A percentile compares a stretch with the other conserved stretches of the same genome.
Evolutionary conservation across 2,113 vertebrate species (phyloP).

Genomic region (Sylvietta virens): DNA sequence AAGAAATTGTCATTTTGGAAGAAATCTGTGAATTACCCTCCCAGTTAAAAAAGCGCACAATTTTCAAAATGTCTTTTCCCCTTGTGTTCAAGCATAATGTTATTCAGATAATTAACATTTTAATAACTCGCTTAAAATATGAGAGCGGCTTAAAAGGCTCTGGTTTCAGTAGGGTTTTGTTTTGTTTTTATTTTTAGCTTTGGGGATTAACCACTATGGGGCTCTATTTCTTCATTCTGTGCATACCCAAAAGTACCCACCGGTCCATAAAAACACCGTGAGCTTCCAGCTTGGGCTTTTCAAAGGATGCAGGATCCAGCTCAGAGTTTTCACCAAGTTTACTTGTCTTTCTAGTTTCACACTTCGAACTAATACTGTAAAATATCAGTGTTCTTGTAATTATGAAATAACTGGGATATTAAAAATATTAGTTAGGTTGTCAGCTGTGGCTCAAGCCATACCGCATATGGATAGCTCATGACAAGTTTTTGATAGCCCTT

Average conservation of each 20-base stretch:
- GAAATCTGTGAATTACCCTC: slow-evolving; percentile 91
- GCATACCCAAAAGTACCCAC: slow-evolving; percentile 56
- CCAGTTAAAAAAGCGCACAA: slow-evolving; percentile 79
- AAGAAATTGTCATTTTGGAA: slow-evolving; percentile 88
- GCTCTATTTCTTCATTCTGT: slow-evolving; percentile 54
- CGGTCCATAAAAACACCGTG: not conserved
- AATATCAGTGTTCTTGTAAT: slow-evolving; percentile 19
- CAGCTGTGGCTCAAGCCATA: slow-evolving; percentile 52
- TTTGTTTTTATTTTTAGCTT: slow-evolving; percentile 59
- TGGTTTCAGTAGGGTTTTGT: slow-evolving; percentile 15
- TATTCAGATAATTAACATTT: slow-evolving; percentile 47
- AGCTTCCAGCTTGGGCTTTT: not conserved
- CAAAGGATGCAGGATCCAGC: not conserved
- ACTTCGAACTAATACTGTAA: not conserved
- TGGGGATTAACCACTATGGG: slow-evolving; percentile 62
- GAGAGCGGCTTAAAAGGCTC: slow-evolving; percentile 19
- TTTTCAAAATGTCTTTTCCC: slow-evolving; percentile 78
- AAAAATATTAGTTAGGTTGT: slow-evolving; percentile 67
- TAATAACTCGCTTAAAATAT: slow-evolving; percentile 45
- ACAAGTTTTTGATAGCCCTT: slow-evolving; percentile 65
- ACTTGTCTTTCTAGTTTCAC: not conserved
- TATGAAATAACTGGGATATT: slow-evolving; percentile 62
- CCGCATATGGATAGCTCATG: slow-evolving; percentile 48
- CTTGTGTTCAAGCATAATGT: slow-evolving; percentile 37
- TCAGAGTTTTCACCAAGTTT: not conserved